These are phyloP conservation scores for Nerophis lumbriciformis DNA, from an alignment of 2,113 vertebrate genomes.

Conservation along the genomic window DNA sequence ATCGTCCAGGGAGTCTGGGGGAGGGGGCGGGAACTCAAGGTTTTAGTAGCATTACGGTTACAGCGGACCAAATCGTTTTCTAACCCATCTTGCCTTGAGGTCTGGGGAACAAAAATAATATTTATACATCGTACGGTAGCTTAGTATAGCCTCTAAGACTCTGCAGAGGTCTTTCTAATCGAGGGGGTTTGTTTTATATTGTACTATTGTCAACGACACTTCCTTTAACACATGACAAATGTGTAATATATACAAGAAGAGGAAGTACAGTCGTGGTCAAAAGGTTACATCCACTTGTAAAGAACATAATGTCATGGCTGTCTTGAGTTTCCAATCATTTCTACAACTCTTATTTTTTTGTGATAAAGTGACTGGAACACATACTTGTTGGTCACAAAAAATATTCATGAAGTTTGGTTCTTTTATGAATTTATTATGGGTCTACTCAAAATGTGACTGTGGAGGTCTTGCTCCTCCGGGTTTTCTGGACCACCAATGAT, in stretches of 20 bases:
- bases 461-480: no score
- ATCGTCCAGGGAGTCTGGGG: conserved; percentile 23
- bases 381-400: no score
- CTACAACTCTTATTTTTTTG: no score
- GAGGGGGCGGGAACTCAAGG: conserved; percentile 14
- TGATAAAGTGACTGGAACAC: no score
- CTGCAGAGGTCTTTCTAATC: conserved; percentile 72
- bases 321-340: no score
- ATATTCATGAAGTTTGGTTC: no score
- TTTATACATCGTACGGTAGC: conserved; percentile 71
- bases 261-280: conserved; percentile 29
- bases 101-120: conserved; percentile 74
- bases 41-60: conserved; percentile 35
- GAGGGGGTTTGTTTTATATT: conserved; percentile 56
- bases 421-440: no score
- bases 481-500: no score
- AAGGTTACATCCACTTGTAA: no score
- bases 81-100: conserved; percentile 77
- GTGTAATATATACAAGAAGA: conserved; percentile 18
- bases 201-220: conserved; percentile 36
- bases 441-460: no score
- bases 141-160: conserved; percentile 61
- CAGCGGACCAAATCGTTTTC: conserved; percentile 79
- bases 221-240: conserved; percentile 41
- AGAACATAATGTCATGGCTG: no score